Percentiles rank a stretch among this genome's conserved stretches.
These are phyloP conservation scores for Heterotis niloticus DNA, from an alignment of 2,113 vertebrate species.

Conservation along the genomic window DNA sequence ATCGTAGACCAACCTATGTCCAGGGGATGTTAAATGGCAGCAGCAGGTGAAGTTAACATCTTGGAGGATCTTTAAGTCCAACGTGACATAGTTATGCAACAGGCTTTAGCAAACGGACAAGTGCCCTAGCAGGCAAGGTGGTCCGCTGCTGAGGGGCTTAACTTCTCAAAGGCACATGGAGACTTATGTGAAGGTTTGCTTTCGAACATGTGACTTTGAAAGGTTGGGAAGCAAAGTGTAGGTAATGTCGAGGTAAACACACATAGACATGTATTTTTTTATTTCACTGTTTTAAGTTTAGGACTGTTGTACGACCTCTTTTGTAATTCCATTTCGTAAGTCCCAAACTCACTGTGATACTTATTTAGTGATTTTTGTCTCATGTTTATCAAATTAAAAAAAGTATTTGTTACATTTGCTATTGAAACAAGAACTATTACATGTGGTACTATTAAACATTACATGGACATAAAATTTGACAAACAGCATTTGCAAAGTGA, in stretches of 20 bases:
- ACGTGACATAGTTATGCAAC: slow-evolving; percentile 38
- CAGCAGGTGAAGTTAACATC: slow-evolving; percentile 34
- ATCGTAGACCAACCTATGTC: neutral
- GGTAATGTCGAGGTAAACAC: neutral
- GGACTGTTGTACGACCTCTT: neutral
- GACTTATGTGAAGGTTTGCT: slow-evolving; percentile 23
- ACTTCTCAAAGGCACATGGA: slow-evolving; percentile 14
- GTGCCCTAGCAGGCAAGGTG: slow-evolving; percentile 17
- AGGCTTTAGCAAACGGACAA: slow-evolving; percentile 33
- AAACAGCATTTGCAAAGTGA: too few relatives aligned
- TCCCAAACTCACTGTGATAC: too few relatives aligned
- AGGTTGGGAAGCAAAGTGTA: slow-evolving; percentile 4
- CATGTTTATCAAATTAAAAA: too few relatives aligned
- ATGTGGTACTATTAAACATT: too few relatives aligned
- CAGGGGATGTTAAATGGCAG: slow-evolving; percentile 17
- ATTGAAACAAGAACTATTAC: too few relatives aligned
- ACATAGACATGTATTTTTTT: neutral
- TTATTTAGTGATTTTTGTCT: too few relatives aligned
- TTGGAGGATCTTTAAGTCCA: slow-evolving; percentile 35
- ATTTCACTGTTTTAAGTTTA: neutral
- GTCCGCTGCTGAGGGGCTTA: slow-evolving; percentile 29
- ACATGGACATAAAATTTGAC: too few relatives aligned
- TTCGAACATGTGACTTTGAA: slow-evolving; percentile 17
- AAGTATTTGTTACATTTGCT: too few relatives aligned
- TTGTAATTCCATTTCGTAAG: neutral